These are phyloP conservation scores for Perca flavescens DNA, from an alignment of 2,113 vertebrate genomes.

Conservation along the genomic window DNA sequence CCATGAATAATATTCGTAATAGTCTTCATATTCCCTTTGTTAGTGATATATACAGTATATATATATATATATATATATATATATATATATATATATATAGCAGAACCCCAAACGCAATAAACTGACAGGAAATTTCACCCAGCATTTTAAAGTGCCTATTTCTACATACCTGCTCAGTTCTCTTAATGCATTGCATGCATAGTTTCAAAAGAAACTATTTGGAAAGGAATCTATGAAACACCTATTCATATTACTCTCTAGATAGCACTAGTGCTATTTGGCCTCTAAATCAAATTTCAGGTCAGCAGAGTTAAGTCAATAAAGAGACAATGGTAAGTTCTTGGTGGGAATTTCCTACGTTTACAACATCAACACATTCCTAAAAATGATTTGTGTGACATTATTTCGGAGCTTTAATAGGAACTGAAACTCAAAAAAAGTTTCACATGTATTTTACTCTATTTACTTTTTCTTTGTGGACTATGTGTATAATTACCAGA, in stretches of 20 bases:
- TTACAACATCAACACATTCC: conserved; percentile 13
- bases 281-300: conserved; percentile 37
- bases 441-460: background rate
- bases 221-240: background rate
- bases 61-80: background rate
- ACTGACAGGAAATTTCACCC: background rate
- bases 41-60: background rate
- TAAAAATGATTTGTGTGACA: background rate
- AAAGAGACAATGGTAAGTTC: conserved; percentile 14
- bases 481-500: no score
- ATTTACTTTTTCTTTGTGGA: background rate
- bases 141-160: background rate
- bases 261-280: background rate
- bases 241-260: background rate
- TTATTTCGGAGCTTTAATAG: background rate
- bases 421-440: background rate
- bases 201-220: background rate
- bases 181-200: background rate
- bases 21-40: background rate
- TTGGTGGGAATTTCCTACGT: background rate
- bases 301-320: conserved; percentile 1
- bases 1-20: background rate
- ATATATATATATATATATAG: background rate
- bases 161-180: background rate
- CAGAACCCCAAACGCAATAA: background rate